phyloP scores from a whole-genome alignment of 2,113 vertebrate genomes.

The Cebidichthys violaceus region DNA sequence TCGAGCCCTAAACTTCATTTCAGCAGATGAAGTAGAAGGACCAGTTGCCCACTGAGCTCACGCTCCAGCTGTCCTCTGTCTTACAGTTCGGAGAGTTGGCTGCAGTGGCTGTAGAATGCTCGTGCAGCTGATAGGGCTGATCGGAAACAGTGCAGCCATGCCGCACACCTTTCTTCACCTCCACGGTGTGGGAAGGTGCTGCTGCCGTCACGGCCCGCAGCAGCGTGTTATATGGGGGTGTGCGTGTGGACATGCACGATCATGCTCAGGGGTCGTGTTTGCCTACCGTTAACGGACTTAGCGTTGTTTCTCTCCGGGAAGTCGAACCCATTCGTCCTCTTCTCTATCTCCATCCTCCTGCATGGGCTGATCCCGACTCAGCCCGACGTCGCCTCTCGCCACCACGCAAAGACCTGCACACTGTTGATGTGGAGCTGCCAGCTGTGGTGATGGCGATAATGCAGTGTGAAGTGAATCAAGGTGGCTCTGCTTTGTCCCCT shows the following conservation, averaged over 20 bases:
- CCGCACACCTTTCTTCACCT: too few species aligned
- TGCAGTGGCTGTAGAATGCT: not conserved
- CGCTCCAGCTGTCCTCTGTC: too few species aligned
- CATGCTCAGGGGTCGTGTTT: not conserved
- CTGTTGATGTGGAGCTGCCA: not conserved
- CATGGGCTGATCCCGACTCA: constrained; percentile 56
- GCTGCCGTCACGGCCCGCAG: not conserved
- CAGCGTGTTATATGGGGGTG: not conserved
- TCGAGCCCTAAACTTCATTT: not conserved
- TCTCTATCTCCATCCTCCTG: constrained; percentile 85
- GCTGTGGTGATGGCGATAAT: not conserved
- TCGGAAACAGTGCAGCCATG: not conserved
- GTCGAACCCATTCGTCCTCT: constrained; percentile 82
- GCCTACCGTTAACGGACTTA: constrained; percentile 80
- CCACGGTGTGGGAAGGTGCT: constrained; percentile 25
- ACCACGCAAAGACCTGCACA: not conserved
- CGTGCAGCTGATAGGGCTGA: not conserved
- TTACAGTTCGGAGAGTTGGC: not conserved
- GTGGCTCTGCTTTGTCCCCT: constrained; percentile 34
- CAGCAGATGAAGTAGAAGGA: not conserved
- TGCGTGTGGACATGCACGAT: not conserved
- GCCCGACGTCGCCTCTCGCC: constrained; percentile 38
- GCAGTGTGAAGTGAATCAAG: not conserved
- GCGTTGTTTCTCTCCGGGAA: constrained; percentile 79
- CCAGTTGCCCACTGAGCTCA: too few species aligned